A percentile compares a stretch with the other conserved stretches of the same genome.
phyloP scores from a whole-genome alignment of 2,888 invertebrate species.

The Tanypteryx hageni region DNA sequence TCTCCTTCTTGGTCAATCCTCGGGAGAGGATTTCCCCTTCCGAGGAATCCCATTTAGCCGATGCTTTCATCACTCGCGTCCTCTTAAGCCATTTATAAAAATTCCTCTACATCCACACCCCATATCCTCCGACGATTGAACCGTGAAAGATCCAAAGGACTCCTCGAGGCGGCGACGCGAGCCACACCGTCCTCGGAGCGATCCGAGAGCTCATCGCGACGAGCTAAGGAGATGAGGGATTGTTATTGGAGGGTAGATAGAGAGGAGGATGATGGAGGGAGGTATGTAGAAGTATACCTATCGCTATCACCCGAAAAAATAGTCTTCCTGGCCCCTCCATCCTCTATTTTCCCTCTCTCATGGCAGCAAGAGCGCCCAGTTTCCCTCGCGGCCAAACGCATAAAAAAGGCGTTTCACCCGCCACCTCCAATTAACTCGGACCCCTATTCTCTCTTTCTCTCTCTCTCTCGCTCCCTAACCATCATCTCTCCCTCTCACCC shows the following conservation, averaged over 20 bases:
- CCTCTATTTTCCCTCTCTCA: neutral
- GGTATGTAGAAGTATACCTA: neutral
- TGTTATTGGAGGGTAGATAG: neutral
- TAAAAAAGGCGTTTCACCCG: conserved; percentile 53
- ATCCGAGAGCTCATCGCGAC: neutral
- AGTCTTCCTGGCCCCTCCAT: neutral
- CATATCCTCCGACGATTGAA: neutral
- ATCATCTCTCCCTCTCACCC: neutral
- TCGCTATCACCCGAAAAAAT: neutral
- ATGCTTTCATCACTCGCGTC: neutral
- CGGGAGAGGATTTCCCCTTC: neutral
- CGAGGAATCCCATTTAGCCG: neutral
- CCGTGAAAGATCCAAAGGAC: neutral
- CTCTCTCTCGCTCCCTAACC: neutral
- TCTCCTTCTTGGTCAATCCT: neutral
- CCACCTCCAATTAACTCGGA: conserved; percentile 59
- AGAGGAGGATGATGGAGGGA: neutral
- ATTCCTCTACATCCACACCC: neutral
- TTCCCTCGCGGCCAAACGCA: conserved; percentile 32
- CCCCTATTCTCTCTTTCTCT: neutral
- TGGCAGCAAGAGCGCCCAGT: neutral
- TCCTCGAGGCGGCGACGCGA: neutral
- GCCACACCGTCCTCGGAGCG: neutral
- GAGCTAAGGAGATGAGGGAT: neutral
- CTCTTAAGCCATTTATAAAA: neutral